phyloP scores from a whole-genome alignment of 92 coral and sea anemone species.

The Paramuricea clavata region DNA sequence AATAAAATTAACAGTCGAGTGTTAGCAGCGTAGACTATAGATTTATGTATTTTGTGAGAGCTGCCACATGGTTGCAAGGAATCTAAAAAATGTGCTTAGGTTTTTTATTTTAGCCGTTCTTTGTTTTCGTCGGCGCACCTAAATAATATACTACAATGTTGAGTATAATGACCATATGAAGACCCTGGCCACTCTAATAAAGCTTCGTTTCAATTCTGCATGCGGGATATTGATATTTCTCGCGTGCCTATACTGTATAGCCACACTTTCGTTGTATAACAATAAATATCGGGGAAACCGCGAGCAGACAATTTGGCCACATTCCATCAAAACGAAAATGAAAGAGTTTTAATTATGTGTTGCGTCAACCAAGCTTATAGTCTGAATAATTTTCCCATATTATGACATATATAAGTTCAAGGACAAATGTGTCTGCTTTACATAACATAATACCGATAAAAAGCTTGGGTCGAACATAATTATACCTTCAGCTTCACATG shows the following conservation, averaged over 20 bases:
- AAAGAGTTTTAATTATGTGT: not conserved
- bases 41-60: not conserved
- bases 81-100: slow-evolving; percentile 5
- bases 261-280: not conserved
- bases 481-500: no score
- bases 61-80: slow-evolving; percentile 1
- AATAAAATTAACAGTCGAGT: no score
- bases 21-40: not conserved
- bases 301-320: not conserved
- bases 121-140: not conserved
- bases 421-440: not conserved
- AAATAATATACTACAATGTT: not conserved
- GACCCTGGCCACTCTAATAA: not conserved
- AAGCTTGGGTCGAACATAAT: not conserved
- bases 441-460: not conserved
- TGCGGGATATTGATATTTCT: not conserved
- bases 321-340: slow-evolving; percentile 4
- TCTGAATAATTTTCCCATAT: not conserved
- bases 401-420: not conserved
- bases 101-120: not conserved
- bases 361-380: not conserved
- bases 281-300: not conserved
- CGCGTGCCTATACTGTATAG: not conserved
- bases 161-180: not conserved
- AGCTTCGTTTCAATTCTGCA: not conserved